Base-by-base conservation (phyloP, 2,113 vertebrate genomes). In the Lasiurus borealis region DNA sequence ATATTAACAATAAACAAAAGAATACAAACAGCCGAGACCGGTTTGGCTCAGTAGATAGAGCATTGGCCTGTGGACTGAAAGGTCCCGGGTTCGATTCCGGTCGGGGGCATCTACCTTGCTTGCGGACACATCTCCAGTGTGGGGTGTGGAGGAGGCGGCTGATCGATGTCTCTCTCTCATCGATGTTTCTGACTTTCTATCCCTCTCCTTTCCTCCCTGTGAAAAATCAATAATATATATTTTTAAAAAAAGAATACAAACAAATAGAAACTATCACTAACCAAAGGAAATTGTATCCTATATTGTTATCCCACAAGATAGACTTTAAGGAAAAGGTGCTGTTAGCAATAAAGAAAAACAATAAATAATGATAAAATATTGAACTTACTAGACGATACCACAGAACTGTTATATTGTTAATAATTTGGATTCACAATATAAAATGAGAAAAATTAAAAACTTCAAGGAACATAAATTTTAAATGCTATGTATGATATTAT, bases 361-460 rank as follows among this genome's bases (percentile, higher is more conserved):
- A 84, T 68, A 73, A 86, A 62, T 89, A 73, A 76, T 54, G 18
- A 62, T 83, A n/a, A 81, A 57, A 95, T 48, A 36, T 40, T 86
- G 3, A 19, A 14, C 84, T 84, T 34, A 48, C 36, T n/a, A 77
- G 5, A 59, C 52, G 6, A 48, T 9, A 15, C 6, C 89, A 52
- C 13, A 81, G 62, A 86, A 31, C 15, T 66, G 40, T 93, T 73
- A 72, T 73, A 54, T 5, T 86, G 44, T 12, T 91, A 72, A 73
- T 73, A 66, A 80, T 73, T 81, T 81, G 25, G 0, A 44, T 88
- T 95, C 59, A 69, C 40, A 80, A 27, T 85, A 66, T 81, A 81
- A 72, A 78, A 59, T 69, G 12, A 80, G 44, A 84, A 90, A 90
- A 40, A 85, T 57, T 6, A 29, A 48, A 46, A 15, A 75, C 75